Evolutionary conservation across 2,797 vertebrate genomes (phyloP), one percentile per base, ranked within the genome.

Genomic region (Hylomyscus alleni): DNA sequence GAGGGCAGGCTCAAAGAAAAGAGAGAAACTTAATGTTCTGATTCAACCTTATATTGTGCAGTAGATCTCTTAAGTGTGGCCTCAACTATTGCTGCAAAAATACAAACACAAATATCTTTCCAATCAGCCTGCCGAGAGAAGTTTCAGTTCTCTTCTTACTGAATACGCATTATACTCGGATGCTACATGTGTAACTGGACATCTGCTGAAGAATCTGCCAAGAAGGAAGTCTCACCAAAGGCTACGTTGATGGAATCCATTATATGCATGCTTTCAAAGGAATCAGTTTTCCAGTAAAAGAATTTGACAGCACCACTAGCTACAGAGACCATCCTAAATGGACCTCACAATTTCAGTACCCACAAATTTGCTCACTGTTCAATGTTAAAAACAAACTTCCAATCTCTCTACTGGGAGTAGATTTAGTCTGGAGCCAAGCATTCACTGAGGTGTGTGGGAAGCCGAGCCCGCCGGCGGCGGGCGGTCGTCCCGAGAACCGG

Each of bases 121-220:
- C 44, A 50, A 50, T 31, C 54, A 76, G 34, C 54, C 73, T 34
- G 82, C 72, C 19, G 1, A 88, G 76, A 69, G 44, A 50, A 77
- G 91, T 24, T 31, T 92, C 58, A 67, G 91, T 77, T 56, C 12
- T 67, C 62, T 65, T 65, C 52, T 89, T 82, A 26, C 29, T 83
- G 26, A 83, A 54, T 40, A 93, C 89, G n/a, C 67, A 83, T 90
- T 65, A 91, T 88, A 65, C 56, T 56, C 37, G 67, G 92, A 75
- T 40, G 24, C 56, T 56, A 73, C 4, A 87, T 50, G 22, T 54
- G 1, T 80, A 52, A 80, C 77, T 52, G 50, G 77, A 44, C 81
- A 91, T 47, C 29, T n/a, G 69, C 52, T 73, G 47, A 91, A 73
- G 56, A 26, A n/a, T 37, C 2, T 72, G 17, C 44, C 58, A 94